These are phyloP conservation scores for Apotomis turbidana DNA, from an alignment of 2,888 invertebrate species.

Conservation along the genomic window DNA sequence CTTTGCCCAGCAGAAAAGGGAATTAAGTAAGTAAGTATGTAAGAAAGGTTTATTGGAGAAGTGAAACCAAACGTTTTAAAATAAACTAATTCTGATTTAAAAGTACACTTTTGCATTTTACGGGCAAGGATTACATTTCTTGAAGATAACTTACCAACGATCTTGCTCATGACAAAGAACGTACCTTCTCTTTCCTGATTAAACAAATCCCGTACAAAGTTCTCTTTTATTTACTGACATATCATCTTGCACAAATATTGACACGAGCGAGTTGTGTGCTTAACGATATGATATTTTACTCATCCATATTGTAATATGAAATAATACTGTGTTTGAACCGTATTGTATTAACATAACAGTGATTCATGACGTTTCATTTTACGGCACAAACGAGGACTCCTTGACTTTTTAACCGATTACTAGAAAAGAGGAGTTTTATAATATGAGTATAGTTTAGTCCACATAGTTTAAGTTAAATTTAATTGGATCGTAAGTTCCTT, in stretches of 20 bases:
- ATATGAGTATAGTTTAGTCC: no score
- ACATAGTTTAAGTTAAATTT: no score
- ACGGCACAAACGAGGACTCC: no score
- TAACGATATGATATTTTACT: slow-evolving; percentile 32
- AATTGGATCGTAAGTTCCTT: no score
- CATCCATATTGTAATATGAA: not conserved
- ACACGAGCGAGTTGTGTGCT: slow-evolving; percentile 18
- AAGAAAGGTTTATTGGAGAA: no score
- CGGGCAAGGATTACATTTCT: not conserved
- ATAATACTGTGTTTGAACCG: slow-evolving; percentile 15
- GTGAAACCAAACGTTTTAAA: no score
- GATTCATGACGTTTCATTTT: not conserved
- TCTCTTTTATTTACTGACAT: slow-evolving; percentile 34
- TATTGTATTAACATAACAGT: slow-evolving; percentile 20
- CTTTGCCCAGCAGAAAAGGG: no score
- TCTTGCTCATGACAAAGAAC: slow-evolving; percentile 17
- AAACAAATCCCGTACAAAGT: slow-evolving; percentile 25
- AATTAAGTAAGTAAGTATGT: no score
- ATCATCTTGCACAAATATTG: slow-evolving; percentile 38
- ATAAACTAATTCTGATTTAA: no score
- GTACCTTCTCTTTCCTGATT: not conserved
- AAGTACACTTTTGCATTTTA: no score
- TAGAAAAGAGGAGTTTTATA: no score
- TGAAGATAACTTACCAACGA: not conserved
- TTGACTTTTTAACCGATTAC: no score